Percentiles rank a stretch among this genome's conserved stretches.
Conservation (phyloP, 2,888 invertebrate species). For the Campoplex nolae region DNA sequence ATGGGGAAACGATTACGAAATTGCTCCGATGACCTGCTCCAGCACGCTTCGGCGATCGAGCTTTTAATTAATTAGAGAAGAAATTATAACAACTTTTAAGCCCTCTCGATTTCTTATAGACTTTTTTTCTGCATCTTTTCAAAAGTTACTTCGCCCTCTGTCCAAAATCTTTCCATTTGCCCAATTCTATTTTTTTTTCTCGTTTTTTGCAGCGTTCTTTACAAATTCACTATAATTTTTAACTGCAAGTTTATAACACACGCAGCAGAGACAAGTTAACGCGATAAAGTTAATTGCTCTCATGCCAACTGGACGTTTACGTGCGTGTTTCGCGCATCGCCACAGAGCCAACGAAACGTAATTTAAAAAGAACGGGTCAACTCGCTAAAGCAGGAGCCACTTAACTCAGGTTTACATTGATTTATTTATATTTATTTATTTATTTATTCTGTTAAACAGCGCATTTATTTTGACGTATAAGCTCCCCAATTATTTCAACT, state of each 20-base stretch:
- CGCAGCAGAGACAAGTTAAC: slow-evolving; percentile 46
- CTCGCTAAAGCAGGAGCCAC: slow-evolving; percentile 12
- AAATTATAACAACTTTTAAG: background rate
- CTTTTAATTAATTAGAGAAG: background rate
- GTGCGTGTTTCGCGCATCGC: slow-evolving; percentile 4
- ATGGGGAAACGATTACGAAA: slow-evolving; percentile 17
- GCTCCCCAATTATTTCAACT: background rate
- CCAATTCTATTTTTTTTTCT: background rate
- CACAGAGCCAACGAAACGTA: slow-evolving; percentile 28
- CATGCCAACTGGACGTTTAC: slow-evolving; percentile 13
- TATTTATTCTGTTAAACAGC: background rate
- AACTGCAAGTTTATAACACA: slow-evolving; percentile 17
- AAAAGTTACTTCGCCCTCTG: background rate
- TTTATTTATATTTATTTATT: background rate
- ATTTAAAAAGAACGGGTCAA: slow-evolving; percentile 24
- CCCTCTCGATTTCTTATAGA: background rate
- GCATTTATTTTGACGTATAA: background rate
- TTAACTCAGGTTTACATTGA: background rate
- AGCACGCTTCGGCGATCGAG: background rate
- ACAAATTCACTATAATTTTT: slow-evolving; percentile 24
- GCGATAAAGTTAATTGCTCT: slow-evolving; percentile 64
- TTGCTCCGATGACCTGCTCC: background rate
- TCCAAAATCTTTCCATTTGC: background rate
- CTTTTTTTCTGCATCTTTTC: background rate
- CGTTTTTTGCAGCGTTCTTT: background rate